Conservation (phyloP, 2,113 vertebrate species). For the Pleuronectes platessa region DNA sequence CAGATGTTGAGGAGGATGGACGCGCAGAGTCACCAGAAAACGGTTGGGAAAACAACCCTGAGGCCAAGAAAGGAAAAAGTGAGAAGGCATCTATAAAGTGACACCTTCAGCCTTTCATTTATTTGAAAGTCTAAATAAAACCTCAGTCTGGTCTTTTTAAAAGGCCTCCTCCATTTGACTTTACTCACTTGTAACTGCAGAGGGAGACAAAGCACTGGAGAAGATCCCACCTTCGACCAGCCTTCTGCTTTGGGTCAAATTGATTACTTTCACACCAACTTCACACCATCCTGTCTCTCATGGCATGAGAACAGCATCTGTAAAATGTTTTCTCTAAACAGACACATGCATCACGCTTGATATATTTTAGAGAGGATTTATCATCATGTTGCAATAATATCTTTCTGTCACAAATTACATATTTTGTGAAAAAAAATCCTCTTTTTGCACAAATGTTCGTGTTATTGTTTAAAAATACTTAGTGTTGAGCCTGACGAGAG, state of each 20-base stretch:
- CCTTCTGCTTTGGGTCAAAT: constrained; percentile 19
- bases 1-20: constrained; percentile 61
- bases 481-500: background rate
- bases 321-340: background rate
- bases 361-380: background rate
- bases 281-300: constrained; percentile 6
- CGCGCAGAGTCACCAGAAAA: background rate
- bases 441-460: background rate
- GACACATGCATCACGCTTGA: background rate
- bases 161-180: background rate
- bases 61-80: background rate
- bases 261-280: constrained; percentile 8
- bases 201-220: constrained; percentile 68
- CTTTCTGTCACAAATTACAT: background rate
- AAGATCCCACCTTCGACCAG: constrained; percentile 7
- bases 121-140: background rate
- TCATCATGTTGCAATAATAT: background rate
- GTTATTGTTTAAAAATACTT: constrained; percentile 1
- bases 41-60: background rate
- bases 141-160: background rate
- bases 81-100: background rate
- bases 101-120: background rate
- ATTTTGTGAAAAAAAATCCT: background rate
- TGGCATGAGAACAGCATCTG: background rate
- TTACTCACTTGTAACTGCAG: constrained; percentile 47